These are phyloP conservation scores for Orchesella flavescens DNA, from an alignment of 2,888 invertebrate genomes.

Conservation along the genomic window DNA sequence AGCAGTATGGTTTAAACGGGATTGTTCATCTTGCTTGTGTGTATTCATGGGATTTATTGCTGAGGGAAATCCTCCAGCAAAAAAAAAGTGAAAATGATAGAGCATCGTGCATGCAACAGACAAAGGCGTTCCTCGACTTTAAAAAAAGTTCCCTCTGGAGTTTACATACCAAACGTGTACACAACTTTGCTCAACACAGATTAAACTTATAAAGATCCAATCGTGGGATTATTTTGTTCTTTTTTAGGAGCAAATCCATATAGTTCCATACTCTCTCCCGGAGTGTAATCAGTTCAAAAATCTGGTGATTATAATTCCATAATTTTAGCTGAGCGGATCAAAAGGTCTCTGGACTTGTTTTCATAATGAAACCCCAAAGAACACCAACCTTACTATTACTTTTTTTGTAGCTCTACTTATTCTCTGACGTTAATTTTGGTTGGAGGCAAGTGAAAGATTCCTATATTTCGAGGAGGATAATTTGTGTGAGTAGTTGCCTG, in stretches of 20 bases:
- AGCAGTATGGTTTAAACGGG: too few relatives aligned
- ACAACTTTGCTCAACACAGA: neutral
- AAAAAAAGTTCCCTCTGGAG: constrained; percentile 18
- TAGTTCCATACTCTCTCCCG: constrained; percentile 1
- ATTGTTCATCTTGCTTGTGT: neutral
- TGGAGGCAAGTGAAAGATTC: constrained; percentile 15
- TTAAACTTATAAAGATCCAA: constrained; percentile 1
- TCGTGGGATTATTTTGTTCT: constrained; percentile 27
- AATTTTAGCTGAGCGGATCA: constrained; percentile 12
- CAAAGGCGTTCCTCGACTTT: constrained; percentile 14
- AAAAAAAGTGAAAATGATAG: too few relatives aligned
- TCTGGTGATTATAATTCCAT: constrained; percentile 9
- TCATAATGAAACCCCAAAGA: neutral
- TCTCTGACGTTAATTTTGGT: neutral
- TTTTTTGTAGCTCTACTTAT: constrained; percentile 16
- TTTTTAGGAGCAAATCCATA: constrained; percentile 25
- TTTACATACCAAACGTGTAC: neutral
- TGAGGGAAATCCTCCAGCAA: neutral
- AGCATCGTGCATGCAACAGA: neutral
- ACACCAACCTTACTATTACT: neutral
- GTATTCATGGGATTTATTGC: neutral
- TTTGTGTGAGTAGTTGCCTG: neutral
- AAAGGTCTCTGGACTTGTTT: constrained; percentile 35
- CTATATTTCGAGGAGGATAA: neutral
- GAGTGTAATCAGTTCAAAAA: constrained; percentile 44